phyloP scores from a whole-genome alignment of 2,888 invertebrate species.

The Cactoblastis cactorum region DNA sequence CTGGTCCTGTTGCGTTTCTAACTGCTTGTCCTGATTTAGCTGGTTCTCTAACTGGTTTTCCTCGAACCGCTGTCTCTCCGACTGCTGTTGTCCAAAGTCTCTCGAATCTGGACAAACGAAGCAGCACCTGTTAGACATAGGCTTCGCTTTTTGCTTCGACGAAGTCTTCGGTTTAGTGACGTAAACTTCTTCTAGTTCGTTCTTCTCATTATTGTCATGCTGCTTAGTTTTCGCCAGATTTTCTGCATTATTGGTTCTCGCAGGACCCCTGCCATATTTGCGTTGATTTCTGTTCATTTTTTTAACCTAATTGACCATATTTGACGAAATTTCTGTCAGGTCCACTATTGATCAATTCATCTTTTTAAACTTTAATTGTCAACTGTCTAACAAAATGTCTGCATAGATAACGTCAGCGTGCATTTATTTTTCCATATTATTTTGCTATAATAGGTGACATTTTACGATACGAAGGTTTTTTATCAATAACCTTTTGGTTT shows the following conservation, averaged over 20 bases:
- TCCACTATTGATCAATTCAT: conserved; percentile 10
- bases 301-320: conserved; percentile 21
- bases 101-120: conserved; percentile 33
- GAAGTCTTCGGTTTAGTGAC: conserved; percentile 24
- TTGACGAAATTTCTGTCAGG: conserved; percentile 25
- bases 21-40: conserved; percentile 19
- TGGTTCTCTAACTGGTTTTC: conserved; percentile 2
- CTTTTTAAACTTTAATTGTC: too few species aligned
- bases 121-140: conserved; percentile 42
- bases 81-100: conserved; percentile 36
- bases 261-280: conserved; percentile 25
- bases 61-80: too few species aligned
- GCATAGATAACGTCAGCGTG: too few species aligned
- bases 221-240: background rate
- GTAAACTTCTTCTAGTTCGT: conserved; percentile 31
- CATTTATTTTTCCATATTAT: too few species aligned
- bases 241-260: conserved; percentile 20
- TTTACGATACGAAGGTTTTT: too few species aligned
- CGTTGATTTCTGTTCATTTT: conserved; percentile 47
- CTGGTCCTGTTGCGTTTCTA: background rate
- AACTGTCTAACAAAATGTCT: too few species aligned
- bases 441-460: too few species aligned
- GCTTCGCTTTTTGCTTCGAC: conserved; percentile 22
- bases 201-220: conserved; percentile 13
- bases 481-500: too few species aligned